Percentiles rank a stretch among this genome's conserved stretches.
These are phyloP conservation scores for Cyclophora punctaria DNA, from an alignment of 2,888 invertebrate genomes.

Conservation along the genomic window DNA sequence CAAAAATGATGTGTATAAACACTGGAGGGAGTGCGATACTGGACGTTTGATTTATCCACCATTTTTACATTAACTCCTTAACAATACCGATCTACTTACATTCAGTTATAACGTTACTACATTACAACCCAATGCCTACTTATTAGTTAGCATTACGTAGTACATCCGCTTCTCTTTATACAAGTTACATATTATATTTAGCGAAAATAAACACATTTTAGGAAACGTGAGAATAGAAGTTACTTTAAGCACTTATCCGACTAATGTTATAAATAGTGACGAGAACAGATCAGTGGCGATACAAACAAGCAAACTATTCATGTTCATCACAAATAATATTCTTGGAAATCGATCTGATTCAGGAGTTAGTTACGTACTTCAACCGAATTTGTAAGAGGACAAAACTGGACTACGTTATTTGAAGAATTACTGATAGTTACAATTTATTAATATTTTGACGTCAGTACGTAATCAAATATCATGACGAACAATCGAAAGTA, in stretches of 20 bases:
- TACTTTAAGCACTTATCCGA: conserved; percentile 7
- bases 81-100: background rate
- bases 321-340: too few species aligned
- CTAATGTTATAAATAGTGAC: conserved; percentile 4
- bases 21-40: conserved; percentile 75
- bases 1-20: conserved; percentile 68
- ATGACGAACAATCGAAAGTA: too few species aligned
- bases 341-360: too few species aligned
- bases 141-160: too few species aligned
- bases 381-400: too few species aligned
- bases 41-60: conserved; percentile 61
- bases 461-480: too few species aligned
- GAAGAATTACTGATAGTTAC: too few species aligned
- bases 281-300: background rate
- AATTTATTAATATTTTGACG: too few species aligned
- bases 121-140: too few species aligned
- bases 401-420: too few species aligned
- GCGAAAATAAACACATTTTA: conserved; percentile 7
- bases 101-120: conserved; percentile 1
- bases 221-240: conserved; percentile 2
- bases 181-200: conserved; percentile 5
- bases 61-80: conserved; percentile 39
- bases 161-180: conserved; percentile 4
- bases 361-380: too few species aligned
- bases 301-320: too few species aligned